Base-by-base conservation (phyloP, 2,113 vertebrate genomes). In the Aphelocoma coerulescens region DNA sequence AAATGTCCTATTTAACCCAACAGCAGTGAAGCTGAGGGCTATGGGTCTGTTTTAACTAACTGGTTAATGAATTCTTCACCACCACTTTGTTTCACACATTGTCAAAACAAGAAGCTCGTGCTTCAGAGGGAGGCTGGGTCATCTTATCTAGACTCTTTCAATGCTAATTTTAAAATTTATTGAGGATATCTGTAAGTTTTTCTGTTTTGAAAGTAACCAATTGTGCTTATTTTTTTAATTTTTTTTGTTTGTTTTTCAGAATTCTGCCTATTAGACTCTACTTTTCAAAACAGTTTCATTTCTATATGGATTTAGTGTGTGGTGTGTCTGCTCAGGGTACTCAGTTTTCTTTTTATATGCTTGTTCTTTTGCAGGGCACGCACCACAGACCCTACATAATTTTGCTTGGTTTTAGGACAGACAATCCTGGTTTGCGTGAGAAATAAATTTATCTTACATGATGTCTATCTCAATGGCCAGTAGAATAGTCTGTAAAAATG, bases 21-120 rank as follows among this genome's bases (percentile, higher is more conserved):
- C 11, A 87, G 46, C 20, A 84, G 43, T 49, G 48, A 89, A 65
- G 20, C 7, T 65, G 59, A 77, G 17, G 16, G 61, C 37, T 59
- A 23, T 22, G 6, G 21, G 3, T 83, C 92, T 90, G 54, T 27
- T 79, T 91, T 89, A 84, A 86, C 33, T 76, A 61, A n/a, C 24
- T 71, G 4, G 1, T 71, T 73, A 81, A 78, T 43, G 22, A 76
- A 63, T 86, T 88, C 27, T 84, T 88, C 48, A 41, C 21, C 9
- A 54, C 11, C 15, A 11, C 54, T 75, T 91, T 58, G 30, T 73
- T 97, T 92, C 88, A 95, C 55, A 48, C 80, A 52, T 91, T 96
- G 91, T 97, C 91, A 94, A 98, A 98, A 94, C 48, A 58, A 95
- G 89, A 88, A 97, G 33, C 71, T 96, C 65, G 77, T 87, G 74